phyloP scores from a whole-genome alignment of 2,797 vertebrate genomes.

The Rhinatrema bivittatum region DNA sequence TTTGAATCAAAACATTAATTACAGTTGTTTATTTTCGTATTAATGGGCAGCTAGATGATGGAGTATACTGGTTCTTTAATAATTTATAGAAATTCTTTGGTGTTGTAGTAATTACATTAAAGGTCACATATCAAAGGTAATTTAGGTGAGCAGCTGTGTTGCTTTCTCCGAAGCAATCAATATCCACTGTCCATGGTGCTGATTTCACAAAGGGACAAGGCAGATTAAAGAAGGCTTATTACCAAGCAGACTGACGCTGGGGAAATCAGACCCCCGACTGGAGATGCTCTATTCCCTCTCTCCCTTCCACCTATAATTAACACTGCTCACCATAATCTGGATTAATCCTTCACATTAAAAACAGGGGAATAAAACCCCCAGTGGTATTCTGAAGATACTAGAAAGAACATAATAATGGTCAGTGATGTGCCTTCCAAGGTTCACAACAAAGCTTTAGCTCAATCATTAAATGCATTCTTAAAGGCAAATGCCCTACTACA shows the following conservation, averaged over 20 bases:
- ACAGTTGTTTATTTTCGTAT: slow-evolving; percentile 63
- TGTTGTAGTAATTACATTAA: slow-evolving; percentile 98
- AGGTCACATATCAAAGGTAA: slow-evolving; percentile 99
- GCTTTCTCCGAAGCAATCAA: slow-evolving; percentile 91
- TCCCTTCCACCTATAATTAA: slow-evolving; percentile 63
- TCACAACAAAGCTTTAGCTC: too few relatives aligned
- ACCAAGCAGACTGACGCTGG: slow-evolving; percentile 56
- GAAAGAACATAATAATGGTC: too few relatives aligned
- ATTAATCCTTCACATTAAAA: slow-evolving; percentile 59
- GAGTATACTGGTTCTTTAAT: slow-evolving; percentile 85
- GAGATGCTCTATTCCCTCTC: slow-evolving; percentile 46
- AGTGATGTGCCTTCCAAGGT: too few relatives aligned
- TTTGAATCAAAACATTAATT: slow-evolving; percentile 34
- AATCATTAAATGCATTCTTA: too few relatives aligned
- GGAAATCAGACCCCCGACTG: slow-evolving; percentile 68
- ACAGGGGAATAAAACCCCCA: slow-evolving; percentile 37
- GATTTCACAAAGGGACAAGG: slow-evolving; percentile 68
- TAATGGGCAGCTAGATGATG: slow-evolving; percentile 57
- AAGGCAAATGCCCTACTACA: too few relatives aligned
- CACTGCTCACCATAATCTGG: slow-evolving; percentile 61
- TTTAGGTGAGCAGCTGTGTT: slow-evolving; percentile 96
- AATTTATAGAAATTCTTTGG: slow-evolving; percentile 95
- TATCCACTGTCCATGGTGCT: slow-evolving; percentile 81
- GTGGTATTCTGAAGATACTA: too few relatives aligned
- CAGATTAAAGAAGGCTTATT: slow-evolving; percentile 74